Base-by-base conservation (phyloP, 2,797 vertebrate genomes). In the Columba guinea region DNA sequence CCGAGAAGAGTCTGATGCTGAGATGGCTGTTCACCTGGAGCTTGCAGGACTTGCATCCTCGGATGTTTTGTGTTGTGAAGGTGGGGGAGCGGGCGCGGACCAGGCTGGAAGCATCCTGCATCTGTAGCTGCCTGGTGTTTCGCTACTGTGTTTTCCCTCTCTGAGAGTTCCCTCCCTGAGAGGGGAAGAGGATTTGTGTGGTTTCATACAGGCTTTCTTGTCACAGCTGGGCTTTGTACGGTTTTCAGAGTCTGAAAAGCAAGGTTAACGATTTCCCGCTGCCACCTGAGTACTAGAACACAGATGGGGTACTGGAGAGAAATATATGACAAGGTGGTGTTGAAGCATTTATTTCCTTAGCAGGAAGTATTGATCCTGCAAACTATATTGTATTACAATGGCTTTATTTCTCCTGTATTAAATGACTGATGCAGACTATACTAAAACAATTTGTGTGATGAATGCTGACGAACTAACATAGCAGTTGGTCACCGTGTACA, bases 371-470 rank as follows among this genome's bases (percentile, higher is more conserved):
- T 4, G 62, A 96, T 95, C 95, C 63, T 62, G 73, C 74, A 85
- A 90, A 80, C 60, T 49, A 32, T 88, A 41, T 96, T 95, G 76
- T 59, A 11, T 96, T 96, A 55, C 63, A 94, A 74, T 90, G 62
- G 79, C 63, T 86, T 96, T 70, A 56, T 95, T 94, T 95, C 83
- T 95, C 18, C 49, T 74, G 1, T 67, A 83, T 95, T 93, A 81
- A 95, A 70, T 93, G 88, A 80, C 65, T 80, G 76, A 77, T 73
- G 41, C 13, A 20, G 86, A 52, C 32, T 83, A 7, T 85, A 83
- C 63, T 95, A 96, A 96, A 96, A 96, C 86, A 94, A 52, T 93
- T 95, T 89, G 78, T 49, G 48, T 89, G 79, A 97, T 90, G 67
- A 67, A 74, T 84, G 39, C 67, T 65, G 64, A n/a, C 0, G 0